Evolutionary conservation across 2,888 invertebrate genomes (phyloP), one percentile per base, ranked within the genome.

Genomic region (Pogonocherus hispidulus): DNA sequence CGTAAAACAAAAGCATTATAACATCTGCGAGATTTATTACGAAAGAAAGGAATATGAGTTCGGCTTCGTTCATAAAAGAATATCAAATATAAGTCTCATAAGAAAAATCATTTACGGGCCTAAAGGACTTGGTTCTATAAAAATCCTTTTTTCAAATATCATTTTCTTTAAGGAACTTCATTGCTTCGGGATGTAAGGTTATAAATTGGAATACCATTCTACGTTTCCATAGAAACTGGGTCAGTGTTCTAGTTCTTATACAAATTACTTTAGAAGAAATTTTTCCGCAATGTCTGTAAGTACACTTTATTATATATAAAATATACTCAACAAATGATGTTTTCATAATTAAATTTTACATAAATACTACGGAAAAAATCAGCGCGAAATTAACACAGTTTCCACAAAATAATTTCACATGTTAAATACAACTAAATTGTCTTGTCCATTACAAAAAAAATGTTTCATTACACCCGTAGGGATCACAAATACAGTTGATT

Each of bases 31-130:
- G 41, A 14, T 41, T 41, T 41, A 41, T 41, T 41, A 41, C 41
- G n/a, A 41, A 41, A 41, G 41, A 41, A 14, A n/a, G n/a, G 14
- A n/a, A 11, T 14, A 41, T 41, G 41, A 27, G 27, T 8, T 8
- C 27, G 4, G 41, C 4, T 41, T 14, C 41, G 41, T 41, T 41
- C n/a, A 41, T 41, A 41, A 41, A 41, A n/a, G 41, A 41, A 41
- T 41, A 41, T 41, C 41, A 41, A n/a, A 41, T 41, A 41, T 41
- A 16, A 41, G 41, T 14, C 41, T 41, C 41, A 41, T 41, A 41
- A 41, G 41, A 41, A 41, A 41, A 41, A 41, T 41, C 41, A 41
- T 41, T 41, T 41, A 16, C n/a, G 6, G 16, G 41, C 41, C 41
- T 41, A 41, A 41, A 41, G 41, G 41, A 41, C 14, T 14, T 41